Percentiles rank a stretch among this genome's conserved stretches.
Evolutionary conservation across 2,797 vertebrate genomes (phyloP).

Genomic region (Anguilla pacifica): DNA sequence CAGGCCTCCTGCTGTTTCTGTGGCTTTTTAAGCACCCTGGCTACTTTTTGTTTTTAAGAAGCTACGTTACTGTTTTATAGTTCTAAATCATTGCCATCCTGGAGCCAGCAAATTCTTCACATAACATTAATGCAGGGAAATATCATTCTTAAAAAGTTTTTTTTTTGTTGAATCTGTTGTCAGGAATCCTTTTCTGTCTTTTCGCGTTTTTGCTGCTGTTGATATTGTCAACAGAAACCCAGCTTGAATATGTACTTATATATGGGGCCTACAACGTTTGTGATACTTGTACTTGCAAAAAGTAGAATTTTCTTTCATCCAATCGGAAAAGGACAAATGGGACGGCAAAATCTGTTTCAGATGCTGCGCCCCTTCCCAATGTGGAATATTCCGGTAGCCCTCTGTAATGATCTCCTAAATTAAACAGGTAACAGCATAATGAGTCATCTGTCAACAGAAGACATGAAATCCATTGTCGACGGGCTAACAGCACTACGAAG

Average conservation of each 20-base stretch:
- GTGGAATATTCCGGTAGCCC: slow-evolving; percentile 21
- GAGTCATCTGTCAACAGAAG: slow-evolving; percentile 2
- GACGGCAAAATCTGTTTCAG: not conserved
- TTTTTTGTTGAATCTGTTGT: not conserved
- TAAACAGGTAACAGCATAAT: slow-evolving; percentile 16
- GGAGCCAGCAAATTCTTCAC: not conserved
- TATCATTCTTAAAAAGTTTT: not conserved
- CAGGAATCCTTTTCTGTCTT: not conserved
- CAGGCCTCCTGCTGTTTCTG: slow-evolving; percentile 51
- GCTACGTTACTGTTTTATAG: not conserved
- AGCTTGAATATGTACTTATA: too few species aligned
- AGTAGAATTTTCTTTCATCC: not conserved
- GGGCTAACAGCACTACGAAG: not conserved
- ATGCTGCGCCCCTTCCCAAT: not conserved
- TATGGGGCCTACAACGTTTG: not conserved
- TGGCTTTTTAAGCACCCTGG: not conserved
- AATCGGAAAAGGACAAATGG: not conserved
- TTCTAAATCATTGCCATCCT: not conserved
- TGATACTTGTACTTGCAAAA: not conserved
- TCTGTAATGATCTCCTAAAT: slow-evolving; percentile 15
- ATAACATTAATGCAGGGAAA: not conserved
- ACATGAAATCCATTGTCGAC: not conserved
- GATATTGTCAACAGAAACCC: too few species aligned
- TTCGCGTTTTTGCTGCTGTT: not conserved
- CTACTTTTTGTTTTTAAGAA: not conserved